Percentiles rank a stretch among this genome's conserved stretches.
Conservation (phyloP, 2,888 invertebrate genomes). For the Leptopterna dolabrata region DNA sequence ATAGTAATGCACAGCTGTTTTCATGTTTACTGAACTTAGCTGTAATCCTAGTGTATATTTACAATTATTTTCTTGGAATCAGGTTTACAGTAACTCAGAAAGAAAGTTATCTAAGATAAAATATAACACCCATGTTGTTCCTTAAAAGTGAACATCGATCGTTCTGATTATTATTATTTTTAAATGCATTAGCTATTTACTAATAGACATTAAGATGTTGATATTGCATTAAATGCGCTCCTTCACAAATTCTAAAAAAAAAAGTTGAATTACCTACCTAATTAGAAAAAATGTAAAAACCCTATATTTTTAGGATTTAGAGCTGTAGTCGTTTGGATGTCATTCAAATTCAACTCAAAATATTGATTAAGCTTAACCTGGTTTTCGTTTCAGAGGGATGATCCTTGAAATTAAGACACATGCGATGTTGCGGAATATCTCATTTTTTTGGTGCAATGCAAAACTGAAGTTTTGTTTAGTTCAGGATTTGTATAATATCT, state of each 20-base stretch:
- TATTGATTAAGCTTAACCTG: background rate
- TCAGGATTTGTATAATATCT: too few species aligned
- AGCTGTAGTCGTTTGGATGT: background rate
- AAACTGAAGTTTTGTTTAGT: too few species aligned
- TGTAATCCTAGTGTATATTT: background rate
- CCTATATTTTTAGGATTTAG: background rate
- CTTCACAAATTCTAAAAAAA: constrained; percentile 52
- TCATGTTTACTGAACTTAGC: background rate
- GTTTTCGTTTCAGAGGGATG: background rate
- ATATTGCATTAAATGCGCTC: constrained; percentile 51
- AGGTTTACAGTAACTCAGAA: background rate
- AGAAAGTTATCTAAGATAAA: background rate
- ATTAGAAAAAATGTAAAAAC: background rate
- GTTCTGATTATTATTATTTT: background rate
- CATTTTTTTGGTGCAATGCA: too few species aligned
- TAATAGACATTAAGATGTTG: constrained; percentile 9
- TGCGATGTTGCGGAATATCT: too few species aligned
- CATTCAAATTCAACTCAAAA: background rate
- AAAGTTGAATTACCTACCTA: too few species aligned
- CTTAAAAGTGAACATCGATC: background rate
- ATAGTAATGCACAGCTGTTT: constrained; percentile 7
- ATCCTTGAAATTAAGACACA: background rate
- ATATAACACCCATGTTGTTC: too few species aligned
- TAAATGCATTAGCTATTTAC: background rate
- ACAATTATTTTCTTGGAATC: background rate